A percentile compares a stretch with the other conserved stretches of the same genome.
Evolutionary conservation across 2,113 vertebrate genomes (phyloP).

Genomic region (Sinocyclocheilus maitianheensis): DNA sequence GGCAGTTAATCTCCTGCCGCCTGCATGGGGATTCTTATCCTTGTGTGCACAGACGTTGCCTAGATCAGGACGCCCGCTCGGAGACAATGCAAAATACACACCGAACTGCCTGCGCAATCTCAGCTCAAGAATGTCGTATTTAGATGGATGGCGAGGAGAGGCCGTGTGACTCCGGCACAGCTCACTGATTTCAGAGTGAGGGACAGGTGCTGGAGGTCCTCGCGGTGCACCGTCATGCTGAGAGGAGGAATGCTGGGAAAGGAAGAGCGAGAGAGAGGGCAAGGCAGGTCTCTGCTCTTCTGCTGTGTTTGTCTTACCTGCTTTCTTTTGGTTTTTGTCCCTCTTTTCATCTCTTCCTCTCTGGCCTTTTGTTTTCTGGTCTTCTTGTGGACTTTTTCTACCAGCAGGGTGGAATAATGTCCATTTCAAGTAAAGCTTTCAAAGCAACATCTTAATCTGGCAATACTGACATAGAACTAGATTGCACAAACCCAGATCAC

Average conservation of each 20-base stretch:
- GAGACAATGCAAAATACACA: constrained; percentile 47
- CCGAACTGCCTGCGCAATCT: constrained; percentile 2
- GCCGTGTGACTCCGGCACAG: constrained; percentile 39
- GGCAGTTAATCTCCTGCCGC: constrained; percentile 60
- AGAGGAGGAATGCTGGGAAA: constrained; percentile 45
- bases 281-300: constrained; percentile 15
- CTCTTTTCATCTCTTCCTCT: background rate
- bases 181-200: constrained; percentile 41
- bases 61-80: constrained; percentile 53
- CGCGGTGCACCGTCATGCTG: constrained; percentile 39
- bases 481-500: background rate
- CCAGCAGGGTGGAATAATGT: background rate
- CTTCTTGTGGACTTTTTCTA: background rate
- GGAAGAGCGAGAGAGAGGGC: constrained; percentile 33
- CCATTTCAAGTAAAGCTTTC: background rate
- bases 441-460: background rate
- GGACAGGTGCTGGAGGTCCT: constrained; percentile 58
- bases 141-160: constrained; percentile 42
- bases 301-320: background rate
- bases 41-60: constrained; percentile 66
- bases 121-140: constrained; percentile 39
- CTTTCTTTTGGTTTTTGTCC: background rate
- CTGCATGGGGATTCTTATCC: constrained; percentile 63
- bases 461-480: too few species aligned
- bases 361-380: constrained; percentile 1